Base-by-base conservation (phyloP, 2,888 invertebrate species). In the Harpalus rubripes region DNA sequence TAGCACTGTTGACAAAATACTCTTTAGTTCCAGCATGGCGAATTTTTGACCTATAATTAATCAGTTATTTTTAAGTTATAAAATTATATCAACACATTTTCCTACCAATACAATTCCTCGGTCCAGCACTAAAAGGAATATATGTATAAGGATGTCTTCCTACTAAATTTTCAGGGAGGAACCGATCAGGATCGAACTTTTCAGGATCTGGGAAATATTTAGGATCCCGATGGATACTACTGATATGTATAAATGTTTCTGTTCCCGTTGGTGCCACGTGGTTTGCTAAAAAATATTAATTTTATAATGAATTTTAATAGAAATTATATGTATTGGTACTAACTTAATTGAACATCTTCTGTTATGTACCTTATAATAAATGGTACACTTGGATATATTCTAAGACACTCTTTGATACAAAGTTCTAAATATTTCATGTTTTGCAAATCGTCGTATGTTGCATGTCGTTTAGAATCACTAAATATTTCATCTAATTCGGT, bases 141-240 rank as follows among this genome's bases (percentile, higher is more conserved):
- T 93, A 95, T 0, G 93, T 92, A 86, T 93, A 95, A 0, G 94
- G 94, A 90, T 95, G 94, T 41, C 94, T 91, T 26, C 90, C 89
- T 0, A 88, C 85, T 10, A 91, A 89, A 87, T 93, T 93, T 88
- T 95, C 94, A 0, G 94, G 93, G 58, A 94, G 89, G 90, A 96
- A 96, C 86, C 96, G 91, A 79, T 96, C 95, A 0, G 96, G 95
- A 88, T 95, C 93, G 89, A 95, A 96, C 86, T 91, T 92, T 68
- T 93, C 90, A 0, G 96, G 95, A 86, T 96, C 92, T 0, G 94
- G 92, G 91, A 93, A 96, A 78, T 93, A 91, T 15, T 93, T 91
- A 0, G 93, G 92, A 88, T 95, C 93, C 6, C 94, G 92, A 89
- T 96, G 96, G 7, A 95, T 87, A 87, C 95, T 94, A 87, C 90